Percentiles rank a stretch among this genome's conserved stretches.
phyloP scores from a whole-genome alignment of 2,113 vertebrate species.

The Natator depressus region DNA sequence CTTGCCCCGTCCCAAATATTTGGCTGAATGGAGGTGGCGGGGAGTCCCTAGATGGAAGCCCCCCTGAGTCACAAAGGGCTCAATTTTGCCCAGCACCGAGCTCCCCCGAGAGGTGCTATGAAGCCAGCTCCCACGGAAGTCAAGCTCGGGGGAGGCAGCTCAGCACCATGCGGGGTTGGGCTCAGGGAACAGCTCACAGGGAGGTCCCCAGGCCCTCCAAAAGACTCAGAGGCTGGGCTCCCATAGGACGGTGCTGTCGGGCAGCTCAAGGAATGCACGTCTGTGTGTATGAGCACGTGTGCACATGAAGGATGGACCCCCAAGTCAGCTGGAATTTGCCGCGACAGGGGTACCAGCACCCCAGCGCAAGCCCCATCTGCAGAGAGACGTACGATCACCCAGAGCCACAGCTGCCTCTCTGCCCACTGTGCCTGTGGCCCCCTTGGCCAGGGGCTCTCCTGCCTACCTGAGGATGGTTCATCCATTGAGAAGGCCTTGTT shows the following conservation, averaged over 20 bases:
- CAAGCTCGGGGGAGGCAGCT: neutral
- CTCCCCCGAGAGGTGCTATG: no score
- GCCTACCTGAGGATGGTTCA: conserved; percentile 86
- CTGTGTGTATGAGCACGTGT: no score
- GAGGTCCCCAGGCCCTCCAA: no score
- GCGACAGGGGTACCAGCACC: no score
- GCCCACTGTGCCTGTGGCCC: neutral
- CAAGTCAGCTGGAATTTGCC: no score
- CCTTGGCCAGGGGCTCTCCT: neutral
- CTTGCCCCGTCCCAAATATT: no score
- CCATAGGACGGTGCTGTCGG: no score
- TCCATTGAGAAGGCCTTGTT: conserved; percentile 97
- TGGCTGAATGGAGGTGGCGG: neutral
- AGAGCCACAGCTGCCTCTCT: neutral
- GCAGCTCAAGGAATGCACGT: no score
- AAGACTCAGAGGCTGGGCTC: no score
- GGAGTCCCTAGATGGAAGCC: neutral
- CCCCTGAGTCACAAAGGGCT: neutral
- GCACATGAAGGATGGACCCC: no score
- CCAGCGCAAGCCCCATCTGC: no score
- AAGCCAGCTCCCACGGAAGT: neutral
- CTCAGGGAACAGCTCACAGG: neutral
- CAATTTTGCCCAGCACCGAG: neutral
- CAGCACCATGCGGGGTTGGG: neutral
- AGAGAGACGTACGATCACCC: neutral